Evolutionary conservation across 2,888 invertebrate genomes (phyloP).

Genomic region (Allygus modestus): DNA sequence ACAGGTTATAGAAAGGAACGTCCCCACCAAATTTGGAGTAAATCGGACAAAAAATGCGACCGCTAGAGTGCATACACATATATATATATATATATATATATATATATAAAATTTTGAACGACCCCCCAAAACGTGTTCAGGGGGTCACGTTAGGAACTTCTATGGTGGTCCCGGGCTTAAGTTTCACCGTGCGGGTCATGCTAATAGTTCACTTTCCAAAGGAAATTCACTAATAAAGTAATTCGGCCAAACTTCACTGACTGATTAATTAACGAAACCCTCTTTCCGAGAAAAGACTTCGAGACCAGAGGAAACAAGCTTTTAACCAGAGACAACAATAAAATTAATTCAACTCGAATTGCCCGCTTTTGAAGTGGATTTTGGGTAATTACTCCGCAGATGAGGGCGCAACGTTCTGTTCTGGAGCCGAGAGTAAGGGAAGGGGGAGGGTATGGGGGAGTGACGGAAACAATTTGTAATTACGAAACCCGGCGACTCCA

Average conservation of each 20-base stretch:
- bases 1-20: too few species aligned
- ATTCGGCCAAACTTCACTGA: not conserved
- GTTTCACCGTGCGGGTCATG: too few species aligned
- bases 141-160: too few species aligned
- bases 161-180: too few species aligned
- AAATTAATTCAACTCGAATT: slow-evolving; percentile 55
- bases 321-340: slow-evolving; percentile 42
- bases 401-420: slow-evolving; percentile 7
- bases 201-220: too few species aligned
- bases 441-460: slow-evolving; percentile 5
- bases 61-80: too few species aligned
- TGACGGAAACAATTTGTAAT: slow-evolving; percentile 56
- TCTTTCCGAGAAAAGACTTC: slow-evolving; percentile 16
- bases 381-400: slow-evolving; percentile 34
- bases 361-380: slow-evolving; percentile 38
- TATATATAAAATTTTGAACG: too few species aligned
- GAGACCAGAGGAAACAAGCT: slow-evolving; percentile 27
- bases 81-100: too few species aligned
- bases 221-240: slow-evolving; percentile 1
- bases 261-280: slow-evolving; percentile 33
- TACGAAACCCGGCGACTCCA: slow-evolving; percentile 33
- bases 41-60: too few species aligned
- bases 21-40: too few species aligned
- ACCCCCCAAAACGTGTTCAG: too few species aligned
- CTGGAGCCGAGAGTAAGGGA: not conserved